Conservation (phyloP, 2,797 vertebrate genomes). For the Aeoliscus strigatus region DNA sequence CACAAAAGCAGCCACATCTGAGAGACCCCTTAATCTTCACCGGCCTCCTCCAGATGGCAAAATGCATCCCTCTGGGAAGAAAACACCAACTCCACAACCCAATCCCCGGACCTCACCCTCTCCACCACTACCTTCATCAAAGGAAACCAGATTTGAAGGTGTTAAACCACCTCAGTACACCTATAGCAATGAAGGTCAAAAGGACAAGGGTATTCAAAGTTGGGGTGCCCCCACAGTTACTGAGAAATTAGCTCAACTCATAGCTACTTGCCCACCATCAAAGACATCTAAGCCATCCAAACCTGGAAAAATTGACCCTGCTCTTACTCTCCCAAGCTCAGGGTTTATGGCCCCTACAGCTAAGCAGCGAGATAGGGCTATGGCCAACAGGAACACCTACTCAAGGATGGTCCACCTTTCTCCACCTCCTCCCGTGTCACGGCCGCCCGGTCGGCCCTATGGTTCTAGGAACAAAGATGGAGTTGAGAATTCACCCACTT, state of each 20-base stretch:
- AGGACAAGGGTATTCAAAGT: conserved; percentile 81
- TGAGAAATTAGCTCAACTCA: conserved; percentile 94
- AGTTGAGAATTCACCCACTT: conserved; percentile 57
- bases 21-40: conserved; percentile 77
- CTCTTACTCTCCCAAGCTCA: conserved; percentile 63
- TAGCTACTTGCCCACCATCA: conserved; percentile 91
- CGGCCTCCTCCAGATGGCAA: conserved; percentile 69
- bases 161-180: conserved; percentile 69
- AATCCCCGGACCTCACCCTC: conserved; percentile 59
- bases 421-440: conserved; percentile 73
- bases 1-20: conserved; percentile 61
- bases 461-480: conserved; percentile 77
- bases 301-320: conserved; percentile 65
- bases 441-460: conserved; percentile 78
- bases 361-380: conserved; percentile 75
- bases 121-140: conserved; percentile 48
- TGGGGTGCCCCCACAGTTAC: conserved; percentile 90
- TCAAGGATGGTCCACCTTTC: conserved; percentile 74
- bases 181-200: conserved; percentile 64
- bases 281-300: conserved; percentile 90
- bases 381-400: conserved; percentile 78
- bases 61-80: conserved; percentile 73
- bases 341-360: conserved; percentile 77
- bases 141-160: conserved; percentile 66
- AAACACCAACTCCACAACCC: conserved; percentile 59